A percentile compares a stretch with the other conserved stretches of the same genome.
These are phyloP conservation scores for Gambusia affinis DNA, from an alignment of 2,113 vertebrate genomes.

Conservation along the genomic window DNA sequence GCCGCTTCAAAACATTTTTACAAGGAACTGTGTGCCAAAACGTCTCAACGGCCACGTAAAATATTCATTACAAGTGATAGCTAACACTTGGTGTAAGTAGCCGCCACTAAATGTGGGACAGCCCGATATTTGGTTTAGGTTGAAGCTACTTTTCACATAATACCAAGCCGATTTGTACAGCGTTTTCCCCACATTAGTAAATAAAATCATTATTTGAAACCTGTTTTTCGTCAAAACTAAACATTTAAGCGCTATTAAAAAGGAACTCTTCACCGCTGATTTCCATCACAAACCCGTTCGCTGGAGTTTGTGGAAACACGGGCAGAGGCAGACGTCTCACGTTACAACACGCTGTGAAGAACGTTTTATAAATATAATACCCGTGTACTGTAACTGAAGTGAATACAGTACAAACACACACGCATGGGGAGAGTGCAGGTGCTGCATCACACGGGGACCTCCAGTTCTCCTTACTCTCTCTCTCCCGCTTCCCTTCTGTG, in stretches of 20 bases:
- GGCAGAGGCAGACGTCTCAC: background rate
- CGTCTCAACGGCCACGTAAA: too few relatives aligned
- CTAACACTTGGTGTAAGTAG: too few relatives aligned
- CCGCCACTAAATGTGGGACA: too few relatives aligned
- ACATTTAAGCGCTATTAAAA: background rate
- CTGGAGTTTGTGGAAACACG: background rate
- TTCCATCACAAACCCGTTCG: background rate
- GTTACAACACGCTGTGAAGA: background rate
- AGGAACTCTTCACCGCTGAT: background rate
- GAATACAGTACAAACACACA: background rate
- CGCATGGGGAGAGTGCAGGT: constrained; percentile 22
- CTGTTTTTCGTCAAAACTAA: background rate
- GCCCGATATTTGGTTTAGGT: too few relatives aligned
- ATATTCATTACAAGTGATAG: too few relatives aligned
- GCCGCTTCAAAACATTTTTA: too few relatives aligned
- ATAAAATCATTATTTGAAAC: too few relatives aligned
- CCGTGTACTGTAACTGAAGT: background rate
- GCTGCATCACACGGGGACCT: constrained; percentile 34
- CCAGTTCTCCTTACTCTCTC: constrained; percentile 29
- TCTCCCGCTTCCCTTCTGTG: constrained; percentile 21
- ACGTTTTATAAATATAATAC: constrained; percentile 3
- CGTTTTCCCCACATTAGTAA: too few relatives aligned
- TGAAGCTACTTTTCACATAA: too few relatives aligned
- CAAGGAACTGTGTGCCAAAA: too few relatives aligned
- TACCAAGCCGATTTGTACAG: too few relatives aligned